Evolutionary conservation across 2,113 vertebrate species (phyloP).

Genomic region (Chrysemys picta): DNA sequence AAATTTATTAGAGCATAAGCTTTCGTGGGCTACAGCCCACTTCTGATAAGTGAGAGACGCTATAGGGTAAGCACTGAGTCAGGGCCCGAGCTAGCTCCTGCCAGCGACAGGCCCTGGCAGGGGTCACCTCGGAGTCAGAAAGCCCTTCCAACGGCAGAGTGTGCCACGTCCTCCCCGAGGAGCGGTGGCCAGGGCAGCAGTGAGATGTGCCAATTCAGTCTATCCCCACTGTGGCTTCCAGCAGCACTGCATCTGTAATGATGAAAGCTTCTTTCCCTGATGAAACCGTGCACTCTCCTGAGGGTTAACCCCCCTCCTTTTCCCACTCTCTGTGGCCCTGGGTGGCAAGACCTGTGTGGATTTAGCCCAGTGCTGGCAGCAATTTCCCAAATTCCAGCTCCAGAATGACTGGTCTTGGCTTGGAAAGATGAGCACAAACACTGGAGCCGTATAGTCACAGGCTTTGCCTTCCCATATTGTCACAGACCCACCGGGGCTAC

Average conservation of each 20-base stretch:
- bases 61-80: rapidly evolving
- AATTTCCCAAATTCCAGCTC: not conserved
- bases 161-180: not conserved
- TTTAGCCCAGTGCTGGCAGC: not conserved
- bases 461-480: not conserved
- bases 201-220: not conserved
- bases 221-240: not conserved
- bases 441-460: not conserved
- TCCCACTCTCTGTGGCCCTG: not conserved
- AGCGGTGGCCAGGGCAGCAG: rapidly evolving
- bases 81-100: rapidly evolving
- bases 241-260: not conserved
- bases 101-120: not conserved
- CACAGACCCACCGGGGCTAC: not conserved
- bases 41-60: rapidly evolving
- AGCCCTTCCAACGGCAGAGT: rapidly evolving
- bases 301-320: not conserved
- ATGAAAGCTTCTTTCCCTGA: not conserved
- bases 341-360: not conserved
- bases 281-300: not conserved
- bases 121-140: not conserved
- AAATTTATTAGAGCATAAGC: no score
- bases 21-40: no score
- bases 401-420: not conserved
- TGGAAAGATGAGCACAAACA: not conserved